Conservation (phyloP, 2,888 invertebrate species). For the Serrognathus titanus region DNA sequence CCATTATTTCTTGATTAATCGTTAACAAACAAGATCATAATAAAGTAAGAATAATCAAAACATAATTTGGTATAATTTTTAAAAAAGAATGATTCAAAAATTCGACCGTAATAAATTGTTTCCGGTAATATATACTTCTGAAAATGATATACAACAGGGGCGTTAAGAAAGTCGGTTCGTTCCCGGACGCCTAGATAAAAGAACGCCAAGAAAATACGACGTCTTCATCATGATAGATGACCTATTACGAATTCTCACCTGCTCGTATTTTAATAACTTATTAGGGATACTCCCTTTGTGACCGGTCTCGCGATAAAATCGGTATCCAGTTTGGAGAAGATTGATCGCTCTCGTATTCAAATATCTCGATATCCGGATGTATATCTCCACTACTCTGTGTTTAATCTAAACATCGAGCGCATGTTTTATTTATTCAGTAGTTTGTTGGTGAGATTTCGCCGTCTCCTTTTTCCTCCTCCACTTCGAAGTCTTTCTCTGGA, state of each 20-base stretch:
- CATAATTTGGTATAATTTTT: too few relatives aligned
- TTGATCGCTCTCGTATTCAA: conserved; percentile 20
- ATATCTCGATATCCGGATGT: conserved; percentile 7
- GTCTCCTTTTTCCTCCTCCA: not conserved
- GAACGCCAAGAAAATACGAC: conserved; percentile 1
- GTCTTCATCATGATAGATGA: conserved; percentile 21
- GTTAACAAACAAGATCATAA: too few relatives aligned
- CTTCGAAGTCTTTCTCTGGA: not conserved
- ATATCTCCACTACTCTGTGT: not conserved
- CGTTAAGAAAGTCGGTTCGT: too few relatives aligned
- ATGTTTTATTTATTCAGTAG: conserved; percentile 3
- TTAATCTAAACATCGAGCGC: not conserved
- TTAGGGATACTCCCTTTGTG: conserved; percentile 12
- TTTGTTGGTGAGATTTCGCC: not conserved
- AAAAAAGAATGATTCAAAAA: too few relatives aligned
- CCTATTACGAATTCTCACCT: conserved; percentile 22
- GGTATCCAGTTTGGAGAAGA: conserved; percentile 16
- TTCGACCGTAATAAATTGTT: too few relatives aligned
- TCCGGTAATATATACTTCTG: too few relatives aligned
- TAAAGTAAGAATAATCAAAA: too few relatives aligned
- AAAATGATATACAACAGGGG: too few relatives aligned
- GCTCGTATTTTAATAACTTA: conserved; percentile 21
- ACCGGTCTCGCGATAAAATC: conserved; percentile 15
- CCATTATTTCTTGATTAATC: too few relatives aligned
- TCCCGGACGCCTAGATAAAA: not conserved